phyloP scores from a whole-genome alignment of 2,888 invertebrate species.

The Malthinus seriepunctatus region DNA sequence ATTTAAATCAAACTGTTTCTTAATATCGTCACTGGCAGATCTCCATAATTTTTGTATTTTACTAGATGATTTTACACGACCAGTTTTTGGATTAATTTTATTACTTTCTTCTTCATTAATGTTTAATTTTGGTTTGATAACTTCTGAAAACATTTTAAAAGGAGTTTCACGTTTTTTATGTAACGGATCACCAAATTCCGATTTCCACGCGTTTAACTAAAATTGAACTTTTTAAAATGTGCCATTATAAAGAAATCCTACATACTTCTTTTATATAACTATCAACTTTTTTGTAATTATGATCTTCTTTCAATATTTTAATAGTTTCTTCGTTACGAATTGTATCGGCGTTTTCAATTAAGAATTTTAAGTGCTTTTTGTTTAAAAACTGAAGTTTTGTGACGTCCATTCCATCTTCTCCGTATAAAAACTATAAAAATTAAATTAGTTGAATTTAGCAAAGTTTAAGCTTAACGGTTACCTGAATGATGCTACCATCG shows the following conservation, averaged over 20 bases:
- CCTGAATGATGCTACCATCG: constrained; percentile 89
- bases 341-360: constrained; percentile 77
- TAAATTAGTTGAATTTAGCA: neutral
- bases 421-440: constrained; percentile 74
- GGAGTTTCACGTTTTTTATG: constrained; percentile 58
- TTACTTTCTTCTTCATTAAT: constrained; percentile 50
- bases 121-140: constrained; percentile 57
- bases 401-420: constrained; percentile 93
- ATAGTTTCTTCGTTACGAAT: constrained; percentile 64
- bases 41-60: constrained; percentile 71
- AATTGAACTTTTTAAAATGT: constrained; percentile 21
- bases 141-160: constrained; percentile 64
- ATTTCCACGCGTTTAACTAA: constrained; percentile 63
- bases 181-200: constrained; percentile 57
- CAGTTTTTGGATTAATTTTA: constrained; percentile 57
- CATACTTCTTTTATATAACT: constrained; percentile 63
- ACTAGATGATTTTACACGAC: constrained; percentile 63
- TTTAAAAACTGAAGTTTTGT: constrained; percentile 83
- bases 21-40: constrained; percentile 62
- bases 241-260: neutral
- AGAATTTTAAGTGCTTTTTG: constrained; percentile 73
- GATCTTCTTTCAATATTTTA: constrained; percentile 61
- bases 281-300: constrained; percentile 57
- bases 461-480: constrained; percentile 41
- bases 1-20: constrained; percentile 47